These are phyloP conservation scores for Microdon myrmicae DNA, from an alignment of 2,888 invertebrate genomes.

Conservation along the genomic window DNA sequence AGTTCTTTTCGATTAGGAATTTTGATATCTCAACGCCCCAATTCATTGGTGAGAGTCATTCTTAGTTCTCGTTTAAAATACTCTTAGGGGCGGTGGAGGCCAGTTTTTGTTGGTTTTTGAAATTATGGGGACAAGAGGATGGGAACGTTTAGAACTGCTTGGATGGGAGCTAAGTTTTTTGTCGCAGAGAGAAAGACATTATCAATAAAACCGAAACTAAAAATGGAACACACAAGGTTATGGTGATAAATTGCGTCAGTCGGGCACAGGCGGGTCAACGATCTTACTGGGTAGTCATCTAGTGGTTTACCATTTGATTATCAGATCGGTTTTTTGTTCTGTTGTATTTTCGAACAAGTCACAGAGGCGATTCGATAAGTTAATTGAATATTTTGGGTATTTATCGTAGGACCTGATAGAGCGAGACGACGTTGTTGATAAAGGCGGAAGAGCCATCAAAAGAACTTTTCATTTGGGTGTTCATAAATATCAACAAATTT, in stretches of 20 bases:
- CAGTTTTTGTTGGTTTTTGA: slow-evolving; percentile 34
- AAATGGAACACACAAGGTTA: slow-evolving; percentile 43
- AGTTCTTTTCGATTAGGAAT: slow-evolving; percentile 27
- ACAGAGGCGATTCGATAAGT: too few relatives aligned
- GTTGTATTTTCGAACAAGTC: too few relatives aligned
- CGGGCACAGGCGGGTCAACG: slow-evolving; percentile 24
- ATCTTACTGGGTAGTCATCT: too few relatives aligned
- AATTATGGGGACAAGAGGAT: slow-evolving; percentile 4
- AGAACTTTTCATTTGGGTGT: too few relatives aligned
- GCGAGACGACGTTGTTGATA: too few relatives aligned
- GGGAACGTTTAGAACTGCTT: too few relatives aligned
- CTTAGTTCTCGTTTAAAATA: slow-evolving; percentile 4
- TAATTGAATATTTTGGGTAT: too few relatives aligned
- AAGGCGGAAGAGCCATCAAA: too few relatives aligned
- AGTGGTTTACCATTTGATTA: too few relatives aligned
- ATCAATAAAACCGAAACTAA: slow-evolving; percentile 33
- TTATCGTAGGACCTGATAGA: too few relatives aligned
- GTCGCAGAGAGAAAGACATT: slow-evolving; percentile 12
- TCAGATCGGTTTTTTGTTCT: too few relatives aligned
- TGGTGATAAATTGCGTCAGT: slow-evolving; percentile 31
- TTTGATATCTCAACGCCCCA: slow-evolving; percentile 33
- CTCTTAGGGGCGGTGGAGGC: slow-evolving; percentile 20
- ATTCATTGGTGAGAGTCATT: slow-evolving; percentile 24
- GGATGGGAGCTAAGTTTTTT: slow-evolving; percentile 7
- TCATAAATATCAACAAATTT: too few relatives aligned